Evolutionary conservation across 2,797 vertebrate genomes (phyloP).

Genomic region (Pangasius macronema): DNA sequence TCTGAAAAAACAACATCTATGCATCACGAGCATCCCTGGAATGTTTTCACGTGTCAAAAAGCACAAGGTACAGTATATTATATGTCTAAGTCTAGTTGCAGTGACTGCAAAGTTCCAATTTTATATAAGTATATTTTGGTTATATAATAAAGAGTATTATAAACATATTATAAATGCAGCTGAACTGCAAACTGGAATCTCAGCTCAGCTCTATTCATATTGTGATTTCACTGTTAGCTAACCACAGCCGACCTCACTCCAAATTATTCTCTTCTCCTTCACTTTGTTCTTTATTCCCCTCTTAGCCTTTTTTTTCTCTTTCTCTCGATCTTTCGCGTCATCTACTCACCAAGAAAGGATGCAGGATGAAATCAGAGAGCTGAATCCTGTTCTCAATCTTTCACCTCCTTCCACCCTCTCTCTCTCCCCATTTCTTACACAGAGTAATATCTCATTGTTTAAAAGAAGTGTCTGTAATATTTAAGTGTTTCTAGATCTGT

Average conservation of each 20-base stretch:
- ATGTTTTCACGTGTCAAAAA: conserved; percentile 71
- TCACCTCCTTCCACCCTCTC: conserved; percentile 40
- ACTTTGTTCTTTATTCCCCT: conserved; percentile 11
- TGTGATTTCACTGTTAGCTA: not conserved
- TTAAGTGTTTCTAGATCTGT: not conserved
- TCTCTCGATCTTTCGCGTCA: conserved; percentile 49
- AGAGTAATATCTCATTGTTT: not conserved
- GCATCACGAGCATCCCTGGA: conserved; percentile 70
- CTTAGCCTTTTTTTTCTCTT: conserved; percentile 49
- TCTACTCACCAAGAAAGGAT: conserved; percentile 57
- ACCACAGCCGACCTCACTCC: not conserved
- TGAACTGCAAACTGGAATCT: not conserved
- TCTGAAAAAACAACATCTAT: conserved; percentile 65
- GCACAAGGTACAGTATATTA: conserved; percentile 43
- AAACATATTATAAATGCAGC: not conserved
- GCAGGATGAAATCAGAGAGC: conserved; percentile 79
- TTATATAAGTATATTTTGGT: not conserved
- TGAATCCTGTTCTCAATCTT: conserved; percentile 68
- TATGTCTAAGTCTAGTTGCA: conserved; percentile 7
- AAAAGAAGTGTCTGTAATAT: not conserved
- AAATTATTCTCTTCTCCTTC: not conserved
- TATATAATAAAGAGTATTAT: not conserved
- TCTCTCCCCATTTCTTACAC: conserved; percentile 72
- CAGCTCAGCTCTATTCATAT: not conserved
- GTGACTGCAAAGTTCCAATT: not conserved